Evolutionary conservation across 2,113 vertebrate species (phyloP).

Genomic region (Myanophis thanlyinensis): DNA sequence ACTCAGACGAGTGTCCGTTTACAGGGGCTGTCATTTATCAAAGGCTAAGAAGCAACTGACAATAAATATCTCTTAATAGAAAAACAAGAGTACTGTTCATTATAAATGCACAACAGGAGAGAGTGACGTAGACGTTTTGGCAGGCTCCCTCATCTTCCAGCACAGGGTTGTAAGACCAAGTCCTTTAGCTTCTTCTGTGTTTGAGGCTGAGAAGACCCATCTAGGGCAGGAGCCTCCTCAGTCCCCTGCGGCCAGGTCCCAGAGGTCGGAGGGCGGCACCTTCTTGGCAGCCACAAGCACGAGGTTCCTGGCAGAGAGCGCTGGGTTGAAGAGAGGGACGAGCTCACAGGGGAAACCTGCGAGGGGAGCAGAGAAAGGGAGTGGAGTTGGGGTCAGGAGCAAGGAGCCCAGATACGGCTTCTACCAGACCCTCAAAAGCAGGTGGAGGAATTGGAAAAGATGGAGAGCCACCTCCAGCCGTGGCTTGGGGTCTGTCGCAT

Average conservation of each 20-base stretch:
- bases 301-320: slow-evolving; percentile 87
- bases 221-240: not conserved
- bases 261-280: slow-evolving; percentile 34
- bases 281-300: slow-evolving; percentile 80
- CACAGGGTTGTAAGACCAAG: not conserved
- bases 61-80: not conserved
- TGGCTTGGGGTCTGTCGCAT: not conserved
- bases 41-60: not conserved
- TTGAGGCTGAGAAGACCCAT: not conserved
- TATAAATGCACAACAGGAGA: not conserved
- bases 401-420: not conserved
- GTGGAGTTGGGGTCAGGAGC: not conserved
- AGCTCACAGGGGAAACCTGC: slow-evolving; percentile 84
- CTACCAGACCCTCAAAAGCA: not conserved
- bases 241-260: slow-evolving; percentile 13
- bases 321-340: slow-evolving; percentile 85
- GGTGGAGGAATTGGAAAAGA: not conserved
- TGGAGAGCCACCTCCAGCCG: not conserved
- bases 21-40: not conserved
- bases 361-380: not conserved
- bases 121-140: not conserved
- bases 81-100: not conserved
- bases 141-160: not conserved
- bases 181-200: not conserved
- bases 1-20: not conserved